Conservation (phyloP, 2,888 invertebrate genomes). For the Pseudolycoriella hygida region DNA sequence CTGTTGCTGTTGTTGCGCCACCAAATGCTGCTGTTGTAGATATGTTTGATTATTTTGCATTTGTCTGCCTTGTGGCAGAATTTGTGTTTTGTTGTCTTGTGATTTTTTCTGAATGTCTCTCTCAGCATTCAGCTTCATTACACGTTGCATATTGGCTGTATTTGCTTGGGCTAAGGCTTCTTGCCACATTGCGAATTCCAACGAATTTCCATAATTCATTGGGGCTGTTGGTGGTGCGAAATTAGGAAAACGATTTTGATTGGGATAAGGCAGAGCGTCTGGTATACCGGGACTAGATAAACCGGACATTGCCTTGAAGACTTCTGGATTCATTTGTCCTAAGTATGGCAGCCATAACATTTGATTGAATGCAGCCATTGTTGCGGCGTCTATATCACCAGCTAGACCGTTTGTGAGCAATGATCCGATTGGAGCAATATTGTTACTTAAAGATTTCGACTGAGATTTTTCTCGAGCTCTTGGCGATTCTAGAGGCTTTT, state of each 20-base stretch:
- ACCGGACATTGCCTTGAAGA: conserved; percentile 28
- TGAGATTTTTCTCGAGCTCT: conserved; percentile 1
- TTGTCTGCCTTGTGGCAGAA: conserved; percentile 7
- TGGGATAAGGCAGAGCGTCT: conserved; percentile 17
- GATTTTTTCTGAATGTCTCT: conserved; percentile 30
- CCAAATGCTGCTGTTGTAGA: conserved; percentile 11
- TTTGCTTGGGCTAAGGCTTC: conserved; percentile 42
- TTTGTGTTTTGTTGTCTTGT: conserved; percentile 9
- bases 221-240: conserved; percentile 14
- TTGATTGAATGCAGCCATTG: conserved; percentile 48
- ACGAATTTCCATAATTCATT: conserved; percentile 20
- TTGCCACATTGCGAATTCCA: conserved; percentile 44
- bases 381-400: conserved; percentile 50
- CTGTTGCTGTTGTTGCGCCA: conserved; percentile 6
- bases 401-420: conserved; percentile 29
- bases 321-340: conserved; percentile 26
- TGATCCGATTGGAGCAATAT: conserved; percentile 7
- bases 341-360: conserved; percentile 60
- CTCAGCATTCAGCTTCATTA: conserved; percentile 18
- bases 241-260: conserved; percentile 1
- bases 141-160: conserved; percentile 23
- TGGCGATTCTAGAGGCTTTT: conserved; percentile 2
- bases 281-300: conserved; percentile 14
- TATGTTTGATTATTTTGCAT: conserved; percentile 12
- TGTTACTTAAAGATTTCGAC: conserved; percentile 5